These are phyloP conservation scores for Rhabdomys pumilio DNA, from an alignment of 2,797 vertebrate species.

Conservation along the genomic window DNA sequence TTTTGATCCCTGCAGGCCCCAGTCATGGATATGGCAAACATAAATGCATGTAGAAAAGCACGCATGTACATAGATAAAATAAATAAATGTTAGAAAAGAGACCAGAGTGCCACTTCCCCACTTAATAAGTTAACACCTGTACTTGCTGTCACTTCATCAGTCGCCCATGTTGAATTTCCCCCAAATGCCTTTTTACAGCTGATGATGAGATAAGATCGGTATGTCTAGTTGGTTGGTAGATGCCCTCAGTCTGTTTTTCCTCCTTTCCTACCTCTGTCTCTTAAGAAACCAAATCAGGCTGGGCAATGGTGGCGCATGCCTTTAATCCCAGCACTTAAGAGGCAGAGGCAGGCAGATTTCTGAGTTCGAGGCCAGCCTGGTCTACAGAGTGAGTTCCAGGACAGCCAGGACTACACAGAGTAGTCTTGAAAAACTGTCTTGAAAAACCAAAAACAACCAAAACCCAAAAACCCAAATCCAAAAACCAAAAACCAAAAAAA, in stretches of 20 bases:
- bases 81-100: background rate
- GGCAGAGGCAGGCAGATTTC: no score
- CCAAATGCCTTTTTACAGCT: slow-evolving; percentile 10
- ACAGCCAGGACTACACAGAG: no score
- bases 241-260: background rate
- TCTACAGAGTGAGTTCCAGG: no score
- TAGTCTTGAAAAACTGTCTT: no score
- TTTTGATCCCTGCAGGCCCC: background rate
- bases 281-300: slow-evolving; percentile 25
- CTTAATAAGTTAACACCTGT: background rate
- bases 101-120: background rate
- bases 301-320: no score
- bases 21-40: background rate
- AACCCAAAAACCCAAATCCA: no score
- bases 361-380: no score
- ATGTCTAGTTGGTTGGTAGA: background rate
- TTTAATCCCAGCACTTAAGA: no score
- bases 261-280: background rate
- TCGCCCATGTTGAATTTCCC: background rate
- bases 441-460: no score
- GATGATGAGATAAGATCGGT: slow-evolving; percentile 5
- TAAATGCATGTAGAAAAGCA: background rate
- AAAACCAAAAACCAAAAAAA: no score
- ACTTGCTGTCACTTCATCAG: slow-evolving; percentile 5
- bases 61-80: background rate